These are phyloP conservation scores for Drosophila serrata DNA, from an alignment of 1,140 invertebrate genomes.

Conservation along the genomic window DNA sequence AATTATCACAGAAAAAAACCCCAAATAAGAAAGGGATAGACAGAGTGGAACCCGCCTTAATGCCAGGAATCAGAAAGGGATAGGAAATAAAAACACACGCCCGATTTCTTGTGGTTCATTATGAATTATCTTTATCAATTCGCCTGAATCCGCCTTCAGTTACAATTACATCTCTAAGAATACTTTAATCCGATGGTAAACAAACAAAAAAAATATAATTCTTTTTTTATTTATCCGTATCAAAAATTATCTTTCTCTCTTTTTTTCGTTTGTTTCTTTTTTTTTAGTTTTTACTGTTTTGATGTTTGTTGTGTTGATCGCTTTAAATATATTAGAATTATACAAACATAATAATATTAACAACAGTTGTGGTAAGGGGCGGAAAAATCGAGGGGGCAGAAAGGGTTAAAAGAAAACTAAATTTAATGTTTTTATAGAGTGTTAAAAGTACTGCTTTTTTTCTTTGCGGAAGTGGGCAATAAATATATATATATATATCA, in stretches of 20 bases:
- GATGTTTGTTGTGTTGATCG: constrained; percentile 36
- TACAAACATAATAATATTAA: constrained; percentile 81
- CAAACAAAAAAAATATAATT: constrained; percentile 36
- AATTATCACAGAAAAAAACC: neutral
- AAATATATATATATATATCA: constrained; percentile 56
- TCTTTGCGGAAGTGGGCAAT: constrained; percentile 38
- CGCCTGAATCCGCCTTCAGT: constrained; percentile 37
- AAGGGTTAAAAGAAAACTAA: constrained; percentile 12
- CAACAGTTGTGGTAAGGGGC: constrained; percentile 72
- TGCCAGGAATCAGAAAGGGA: constrained; percentile 27
- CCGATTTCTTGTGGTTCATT: constrained; percentile 31
- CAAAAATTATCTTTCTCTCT: constrained; percentile 32
- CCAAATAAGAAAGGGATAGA: constrained; percentile 31
- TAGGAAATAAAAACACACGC: constrained; percentile 6
- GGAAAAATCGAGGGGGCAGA: constrained; percentile 21
- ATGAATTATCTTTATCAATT: constrained; percentile 70
- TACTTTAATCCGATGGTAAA: constrained; percentile 45
- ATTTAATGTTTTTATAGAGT: constrained; percentile 11
- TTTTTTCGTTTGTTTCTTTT: constrained; percentile 14
- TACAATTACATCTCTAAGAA: constrained; percentile 51
- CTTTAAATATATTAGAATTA: constrained; percentile 69
- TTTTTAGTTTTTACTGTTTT: constrained; percentile 38
- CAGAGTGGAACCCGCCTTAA: neutral
- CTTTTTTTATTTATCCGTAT: constrained; percentile 29
- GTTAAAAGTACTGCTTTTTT: constrained; percentile 39